Evolutionary conservation across 2,888 invertebrate species (phyloP).

Genomic region (Nomada fucata): DNA sequence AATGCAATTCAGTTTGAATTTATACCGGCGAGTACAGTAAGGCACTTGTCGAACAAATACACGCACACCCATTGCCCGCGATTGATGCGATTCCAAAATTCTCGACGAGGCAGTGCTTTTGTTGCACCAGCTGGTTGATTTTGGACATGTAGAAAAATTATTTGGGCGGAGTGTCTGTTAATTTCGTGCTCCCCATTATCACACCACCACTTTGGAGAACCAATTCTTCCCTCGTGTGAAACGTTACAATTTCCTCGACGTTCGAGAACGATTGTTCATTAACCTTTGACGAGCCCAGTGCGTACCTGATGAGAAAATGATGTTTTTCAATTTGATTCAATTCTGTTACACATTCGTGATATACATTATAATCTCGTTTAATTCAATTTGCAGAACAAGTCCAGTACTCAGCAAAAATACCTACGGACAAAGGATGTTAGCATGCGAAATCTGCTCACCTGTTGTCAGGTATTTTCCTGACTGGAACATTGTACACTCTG

Average conservation of each 20-base stretch:
- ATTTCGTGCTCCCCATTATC: slow-evolving; percentile 78
- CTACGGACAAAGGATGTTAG: slow-evolving; percentile 24
- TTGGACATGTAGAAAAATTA: slow-evolving; percentile 50
- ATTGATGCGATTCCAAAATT: background rate
- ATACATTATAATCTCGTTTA: too few relatives aligned
- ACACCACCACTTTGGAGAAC: slow-evolving; percentile 79
- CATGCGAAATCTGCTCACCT: slow-evolving; percentile 69
- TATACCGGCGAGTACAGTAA: slow-evolving; percentile 39
- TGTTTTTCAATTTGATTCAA: background rate
- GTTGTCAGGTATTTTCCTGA: slow-evolving; percentile 81
- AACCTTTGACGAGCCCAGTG: slow-evolving; percentile 81
- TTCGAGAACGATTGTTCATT: slow-evolving; percentile 81
- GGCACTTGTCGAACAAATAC: slow-evolving; percentile 45
- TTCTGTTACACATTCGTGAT: too few relatives aligned
- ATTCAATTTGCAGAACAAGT: background rate
- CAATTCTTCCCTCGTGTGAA: slow-evolving; percentile 79
- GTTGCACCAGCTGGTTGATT: background rate
- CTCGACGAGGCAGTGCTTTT: slow-evolving; percentile 38
- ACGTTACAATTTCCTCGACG: slow-evolving; percentile 81
- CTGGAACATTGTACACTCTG: slow-evolving; percentile 82
- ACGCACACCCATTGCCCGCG: background rate
- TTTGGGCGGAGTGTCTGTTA: slow-evolving; percentile 81
- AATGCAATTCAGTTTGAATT: slow-evolving; percentile 12
- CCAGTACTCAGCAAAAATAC: slow-evolving; percentile 2
- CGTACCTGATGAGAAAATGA: slow-evolving; percentile 75